These are phyloP conservation scores for Diplodus puntazzo DNA, from an alignment of 2,797 vertebrate species.

Conservation along the genomic window DNA sequence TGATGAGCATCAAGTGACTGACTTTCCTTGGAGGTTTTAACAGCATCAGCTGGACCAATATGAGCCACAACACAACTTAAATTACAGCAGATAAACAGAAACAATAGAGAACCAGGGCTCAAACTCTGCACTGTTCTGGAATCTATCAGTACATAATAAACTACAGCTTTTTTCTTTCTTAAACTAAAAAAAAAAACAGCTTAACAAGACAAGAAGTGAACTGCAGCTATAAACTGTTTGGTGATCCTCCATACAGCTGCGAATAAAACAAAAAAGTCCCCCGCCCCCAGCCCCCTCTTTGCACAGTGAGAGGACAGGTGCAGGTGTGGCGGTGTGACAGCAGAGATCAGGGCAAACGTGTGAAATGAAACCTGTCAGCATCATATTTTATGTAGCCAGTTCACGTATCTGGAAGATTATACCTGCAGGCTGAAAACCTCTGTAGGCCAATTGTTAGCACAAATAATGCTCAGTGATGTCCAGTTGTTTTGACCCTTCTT, in stretches of 20 bases:
- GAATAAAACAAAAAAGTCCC: slow-evolving; percentile 6
- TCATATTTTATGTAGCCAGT: slow-evolving; percentile 29
- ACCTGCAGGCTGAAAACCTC: slow-evolving; percentile 23
- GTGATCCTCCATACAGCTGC: slow-evolving; percentile 11
- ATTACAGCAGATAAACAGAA: background rate
- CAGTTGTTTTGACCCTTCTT: background rate
- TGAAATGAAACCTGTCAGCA: slow-evolving; percentile 46
- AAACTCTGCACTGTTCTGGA: slow-evolving; percentile 14
- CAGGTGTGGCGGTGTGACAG: slow-evolving; percentile 44
- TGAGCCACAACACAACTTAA: background rate
- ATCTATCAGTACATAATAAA: slow-evolving; percentile 17
- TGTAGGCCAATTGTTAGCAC: background rate
- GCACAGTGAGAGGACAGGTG: slow-evolving; percentile 43
- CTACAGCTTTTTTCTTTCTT: no score
- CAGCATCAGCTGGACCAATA: background rate
- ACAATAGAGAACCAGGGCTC: background rate
- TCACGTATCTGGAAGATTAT: slow-evolving; percentile 29
- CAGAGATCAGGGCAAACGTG: slow-evolving; percentile 40
- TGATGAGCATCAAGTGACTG: background rate
- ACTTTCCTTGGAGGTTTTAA: background rate
- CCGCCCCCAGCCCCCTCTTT: slow-evolving; percentile 15
- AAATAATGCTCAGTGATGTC: background rate
- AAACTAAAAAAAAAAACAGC: background rate
- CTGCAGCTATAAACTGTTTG: slow-evolving; percentile 17
- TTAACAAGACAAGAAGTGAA: slow-evolving; percentile 33